These are phyloP conservation scores for Saccostrea glomerata DNA, from an alignment of 1,140 invertebrate species.

Conservation along the genomic window DNA sequence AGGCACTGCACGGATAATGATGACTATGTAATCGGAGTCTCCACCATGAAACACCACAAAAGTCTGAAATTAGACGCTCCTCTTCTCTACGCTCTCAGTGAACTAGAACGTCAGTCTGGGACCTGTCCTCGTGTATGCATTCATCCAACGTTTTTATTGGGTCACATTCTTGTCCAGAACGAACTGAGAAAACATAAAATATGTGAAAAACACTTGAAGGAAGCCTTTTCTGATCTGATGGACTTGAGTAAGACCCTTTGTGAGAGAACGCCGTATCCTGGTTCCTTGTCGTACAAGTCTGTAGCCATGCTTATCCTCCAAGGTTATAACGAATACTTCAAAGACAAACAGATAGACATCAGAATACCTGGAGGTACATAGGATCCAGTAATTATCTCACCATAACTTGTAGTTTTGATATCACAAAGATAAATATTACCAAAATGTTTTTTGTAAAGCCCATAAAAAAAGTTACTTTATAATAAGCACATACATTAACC, in stretches of 20 bases:
- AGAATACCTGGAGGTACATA: not conserved
- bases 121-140: constrained; percentile 39
- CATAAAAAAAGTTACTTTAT: not conserved
- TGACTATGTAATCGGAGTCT: constrained; percentile 23
- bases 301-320: constrained; percentile 1
- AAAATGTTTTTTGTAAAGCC: not conserved
- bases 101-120: constrained; percentile 30
- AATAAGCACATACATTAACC: not conserved
- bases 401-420: constrained; percentile 31
- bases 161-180: constrained; percentile 23
- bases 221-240: constrained; percentile 1
- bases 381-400: constrained; percentile 31
- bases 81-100: constrained; percentile 12
- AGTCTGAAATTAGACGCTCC: not conserved
- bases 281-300: constrained; percentile 44
- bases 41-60: constrained; percentile 41
- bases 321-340: constrained; percentile 33
- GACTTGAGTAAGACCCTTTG: not conserved
- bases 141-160: constrained; percentile 26
- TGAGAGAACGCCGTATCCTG: constrained; percentile 33
- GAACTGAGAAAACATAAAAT: not conserved
- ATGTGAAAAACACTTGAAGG: not conserved
- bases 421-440: not conserved
- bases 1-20: not conserved
- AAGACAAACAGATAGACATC: not conserved